Percentiles rank a stretch among this genome's conserved stretches.
These are phyloP conservation scores for Ichneumon xanthorius DNA, from an alignment of 2,888 invertebrate genomes.

Conservation along the genomic window DNA sequence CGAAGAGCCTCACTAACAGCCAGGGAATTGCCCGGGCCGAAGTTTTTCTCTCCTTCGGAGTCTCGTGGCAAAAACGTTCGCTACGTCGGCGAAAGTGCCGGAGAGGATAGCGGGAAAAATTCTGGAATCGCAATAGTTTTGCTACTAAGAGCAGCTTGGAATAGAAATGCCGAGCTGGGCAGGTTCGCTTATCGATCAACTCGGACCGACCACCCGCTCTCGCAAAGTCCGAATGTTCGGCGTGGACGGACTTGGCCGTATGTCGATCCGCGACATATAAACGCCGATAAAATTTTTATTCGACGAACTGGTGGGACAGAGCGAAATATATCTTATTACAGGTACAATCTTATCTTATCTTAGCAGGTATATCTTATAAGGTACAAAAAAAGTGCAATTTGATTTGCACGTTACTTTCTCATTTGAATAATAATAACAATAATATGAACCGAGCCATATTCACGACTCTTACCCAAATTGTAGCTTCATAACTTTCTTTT, in stretches of 20 bases:
- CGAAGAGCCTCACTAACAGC: slow-evolving; percentile 20
- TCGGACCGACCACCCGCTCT: slow-evolving; percentile 26
- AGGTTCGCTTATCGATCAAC: slow-evolving; percentile 60
- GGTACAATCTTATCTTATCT: too few relatives aligned
- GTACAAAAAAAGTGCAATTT: neutral
- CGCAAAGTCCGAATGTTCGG: slow-evolving; percentile 58
- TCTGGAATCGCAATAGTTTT: slow-evolving; percentile 37
- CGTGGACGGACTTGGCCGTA: slow-evolving; percentile 31
- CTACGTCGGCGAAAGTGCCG: neutral
- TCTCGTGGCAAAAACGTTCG: neutral
- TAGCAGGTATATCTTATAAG: neutral
- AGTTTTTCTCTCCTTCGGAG: slow-evolving; percentile 23
- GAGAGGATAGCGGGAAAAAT: slow-evolving; percentile 7
- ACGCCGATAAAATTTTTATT: neutral
- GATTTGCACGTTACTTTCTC: neutral
- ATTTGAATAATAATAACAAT: neutral
- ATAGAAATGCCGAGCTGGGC: slow-evolving; percentile 1
- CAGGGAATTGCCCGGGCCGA: slow-evolving; percentile 30
- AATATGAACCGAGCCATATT: neutral
- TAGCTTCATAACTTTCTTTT: too few relatives aligned
- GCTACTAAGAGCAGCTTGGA: slow-evolving; percentile 37
- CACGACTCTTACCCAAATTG: neutral
- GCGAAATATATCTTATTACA: neutral
- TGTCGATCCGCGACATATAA: neutral
- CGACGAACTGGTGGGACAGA: neutral